Conservation (phyloP, 2,888 invertebrate species). For the Aphodius granarius region DNA sequence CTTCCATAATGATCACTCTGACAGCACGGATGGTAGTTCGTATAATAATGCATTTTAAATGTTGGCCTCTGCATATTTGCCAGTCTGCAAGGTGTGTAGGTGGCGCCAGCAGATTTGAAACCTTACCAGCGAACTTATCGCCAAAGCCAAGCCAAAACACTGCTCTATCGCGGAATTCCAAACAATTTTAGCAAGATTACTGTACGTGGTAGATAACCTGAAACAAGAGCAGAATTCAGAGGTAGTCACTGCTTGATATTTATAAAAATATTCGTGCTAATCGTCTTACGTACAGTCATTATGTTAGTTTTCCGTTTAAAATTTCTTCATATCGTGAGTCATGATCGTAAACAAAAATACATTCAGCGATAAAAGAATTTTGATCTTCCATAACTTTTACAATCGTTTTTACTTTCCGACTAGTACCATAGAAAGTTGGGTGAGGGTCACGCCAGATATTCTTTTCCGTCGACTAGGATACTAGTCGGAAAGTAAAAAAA, state of each 20-base stretch:
- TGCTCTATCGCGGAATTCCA: neutral
- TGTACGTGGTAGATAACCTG: neutral
- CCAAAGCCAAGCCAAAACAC: neutral
- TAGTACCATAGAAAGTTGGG: no score
- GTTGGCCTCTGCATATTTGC: neutral
- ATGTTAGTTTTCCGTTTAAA: neutral
- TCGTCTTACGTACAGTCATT: neutral
- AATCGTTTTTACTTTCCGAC: no score
- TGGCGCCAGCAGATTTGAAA: neutral
- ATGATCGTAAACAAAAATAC: neutral
- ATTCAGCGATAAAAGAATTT: no score
- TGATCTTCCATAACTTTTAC: no score
- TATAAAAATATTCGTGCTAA: neutral
- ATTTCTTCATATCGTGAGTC: neutral
- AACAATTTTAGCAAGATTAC: neutral
- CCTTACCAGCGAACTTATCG: neutral
- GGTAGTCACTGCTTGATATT: neutral
- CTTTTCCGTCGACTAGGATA: no score
- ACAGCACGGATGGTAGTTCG: neutral
- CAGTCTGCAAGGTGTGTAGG: neutral
- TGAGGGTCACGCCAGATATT: no score
- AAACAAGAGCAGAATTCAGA: neutral
- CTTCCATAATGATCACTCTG: slow-evolving; percentile 1
- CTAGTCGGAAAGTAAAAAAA: no score
- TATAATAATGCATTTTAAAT: neutral